Evolutionary conservation across 2,113 vertebrate species (phyloP), one percentile per base, ranked within the genome.

Genomic region (Sinocyclocheilus rhinocerous): DNA sequence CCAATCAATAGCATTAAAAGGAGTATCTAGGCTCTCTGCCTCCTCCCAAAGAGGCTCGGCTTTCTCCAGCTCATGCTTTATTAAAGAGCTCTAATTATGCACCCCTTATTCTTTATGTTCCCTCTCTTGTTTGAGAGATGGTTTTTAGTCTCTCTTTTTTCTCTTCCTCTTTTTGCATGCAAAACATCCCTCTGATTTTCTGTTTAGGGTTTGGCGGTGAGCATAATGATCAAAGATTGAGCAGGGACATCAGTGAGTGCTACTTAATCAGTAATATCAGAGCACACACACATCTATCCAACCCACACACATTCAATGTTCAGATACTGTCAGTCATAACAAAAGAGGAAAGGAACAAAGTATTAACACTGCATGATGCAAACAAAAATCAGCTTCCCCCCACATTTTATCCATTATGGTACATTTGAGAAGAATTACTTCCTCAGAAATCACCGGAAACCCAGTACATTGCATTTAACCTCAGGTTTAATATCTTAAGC

Each of bases 31-130:
- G 67, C 70, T 73, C 36, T 45, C 76, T 75, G 87, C 85, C 86
- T 92, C 57, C 52, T 89, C 39, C 85, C 83, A 42, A 67, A 65
- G 80, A 77, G 67, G 82, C 50, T 18, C 72, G 12, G 88, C 84
- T 85, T 63, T 88, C 86, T 88, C 87, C 83, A 59, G 86, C 91
- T 93, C 92, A 94, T 95, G 93, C 93, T 92, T 93, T 92, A 94
- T 94, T 92, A 94, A 95, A 92, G 91, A 90, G 87, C 88, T 90
- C 90, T 93, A 93, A 94, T 95, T 95, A 94, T 91, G 67, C 88
- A 86, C 88, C 92, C 90, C 89, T 90, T 91, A 92, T 92, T 92
- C 90, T 85, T 92, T 91, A 90, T 87, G 88, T 86, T 85, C 87
- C 87, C 89, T 93, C 91, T 90, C 92, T 91, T 91, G 89, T 85